Percentiles rank a stretch among this genome's conserved stretches.
Conservation (phyloP, 1,140 invertebrate species). For the Drosophila erecta region DNA sequence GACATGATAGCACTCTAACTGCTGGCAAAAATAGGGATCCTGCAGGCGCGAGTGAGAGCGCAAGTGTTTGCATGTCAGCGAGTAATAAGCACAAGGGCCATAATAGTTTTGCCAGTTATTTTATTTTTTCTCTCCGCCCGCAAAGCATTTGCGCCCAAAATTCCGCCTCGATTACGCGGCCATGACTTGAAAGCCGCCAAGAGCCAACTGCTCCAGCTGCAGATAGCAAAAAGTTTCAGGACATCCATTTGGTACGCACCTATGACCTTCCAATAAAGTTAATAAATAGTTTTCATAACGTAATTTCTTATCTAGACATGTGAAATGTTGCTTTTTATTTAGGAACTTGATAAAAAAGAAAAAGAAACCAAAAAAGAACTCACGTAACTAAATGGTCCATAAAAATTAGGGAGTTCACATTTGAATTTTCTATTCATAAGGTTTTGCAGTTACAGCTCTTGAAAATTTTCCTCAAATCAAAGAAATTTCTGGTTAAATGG, state of each 20-base stretch:
- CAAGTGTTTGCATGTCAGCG: constrained; percentile 81
- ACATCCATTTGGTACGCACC: too few relatives aligned
- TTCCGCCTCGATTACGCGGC: constrained; percentile 64
- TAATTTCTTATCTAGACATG: too few relatives aligned
- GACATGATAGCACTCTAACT: constrained; percentile 47
- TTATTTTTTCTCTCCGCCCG: constrained; percentile 36
- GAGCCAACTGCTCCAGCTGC: constrained; percentile 26
- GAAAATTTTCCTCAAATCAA: too few relatives aligned
- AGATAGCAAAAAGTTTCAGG: not conserved
- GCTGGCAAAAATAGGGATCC: constrained; percentile 18
- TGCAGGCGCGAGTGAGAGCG: constrained; percentile 31
- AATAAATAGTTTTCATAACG: too few relatives aligned
- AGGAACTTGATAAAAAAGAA: too few relatives aligned
- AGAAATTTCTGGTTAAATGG: too few relatives aligned
- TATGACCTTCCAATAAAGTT: too few relatives aligned
- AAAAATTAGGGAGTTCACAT: too few relatives aligned
- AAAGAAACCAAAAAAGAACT: too few relatives aligned
- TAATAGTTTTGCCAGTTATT: constrained; percentile 81
- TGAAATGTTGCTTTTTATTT: too few relatives aligned
- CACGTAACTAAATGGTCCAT: too few relatives aligned
- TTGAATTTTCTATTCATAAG: too few relatives aligned
- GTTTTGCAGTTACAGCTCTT: not conserved
- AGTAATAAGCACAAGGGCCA: constrained; percentile 83
- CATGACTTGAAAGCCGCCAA: constrained; percentile 39
- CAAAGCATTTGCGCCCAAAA: constrained; percentile 50